Evolutionary conservation across 2,113 vertebrate species (phyloP).

Genomic region (Neolamprologus modestus): DNA sequence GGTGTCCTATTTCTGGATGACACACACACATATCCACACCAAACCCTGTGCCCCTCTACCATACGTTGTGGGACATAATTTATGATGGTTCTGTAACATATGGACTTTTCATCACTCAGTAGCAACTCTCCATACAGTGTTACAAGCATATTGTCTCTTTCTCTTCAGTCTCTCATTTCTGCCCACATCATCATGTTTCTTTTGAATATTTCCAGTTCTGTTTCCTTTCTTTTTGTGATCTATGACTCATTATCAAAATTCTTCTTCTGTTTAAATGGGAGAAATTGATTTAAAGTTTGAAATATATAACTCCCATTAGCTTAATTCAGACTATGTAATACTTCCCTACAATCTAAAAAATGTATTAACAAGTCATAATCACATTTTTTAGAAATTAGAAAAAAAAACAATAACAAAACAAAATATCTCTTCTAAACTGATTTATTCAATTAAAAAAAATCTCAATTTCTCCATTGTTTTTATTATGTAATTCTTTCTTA

Average conservation of each 20-base stretch:
- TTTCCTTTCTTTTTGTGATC: background rate
- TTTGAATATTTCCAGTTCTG: background rate
- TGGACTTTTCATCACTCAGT: conserved; percentile 71
- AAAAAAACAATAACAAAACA: background rate
- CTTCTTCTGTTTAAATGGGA: background rate
- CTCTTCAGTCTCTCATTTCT: background rate
- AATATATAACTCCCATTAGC: background rate
- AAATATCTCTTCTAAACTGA: background rate
- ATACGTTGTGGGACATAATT: conserved; percentile 65
- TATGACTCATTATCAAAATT: background rate
- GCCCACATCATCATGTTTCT: background rate
- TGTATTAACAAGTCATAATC: background rate
- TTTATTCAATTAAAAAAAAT: accelerated
- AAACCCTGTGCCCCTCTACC: conserved; percentile 39
- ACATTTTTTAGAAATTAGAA: background rate
- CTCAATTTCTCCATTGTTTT: background rate
- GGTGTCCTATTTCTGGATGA: conserved; percentile 70
- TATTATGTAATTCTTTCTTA: background rate
- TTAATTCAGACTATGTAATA: background rate
- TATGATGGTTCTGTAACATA: conserved; percentile 66
- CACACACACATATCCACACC: conserved; percentile 49
- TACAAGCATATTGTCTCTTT: conserved; percentile 4
- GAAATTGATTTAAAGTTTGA: background rate
- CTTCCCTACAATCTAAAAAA: background rate
- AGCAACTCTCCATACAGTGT: conserved; percentile 49